Evolutionary conservation across 2,113 vertebrate genomes (phyloP).

Genomic region (Trichechus manatus): DNA sequence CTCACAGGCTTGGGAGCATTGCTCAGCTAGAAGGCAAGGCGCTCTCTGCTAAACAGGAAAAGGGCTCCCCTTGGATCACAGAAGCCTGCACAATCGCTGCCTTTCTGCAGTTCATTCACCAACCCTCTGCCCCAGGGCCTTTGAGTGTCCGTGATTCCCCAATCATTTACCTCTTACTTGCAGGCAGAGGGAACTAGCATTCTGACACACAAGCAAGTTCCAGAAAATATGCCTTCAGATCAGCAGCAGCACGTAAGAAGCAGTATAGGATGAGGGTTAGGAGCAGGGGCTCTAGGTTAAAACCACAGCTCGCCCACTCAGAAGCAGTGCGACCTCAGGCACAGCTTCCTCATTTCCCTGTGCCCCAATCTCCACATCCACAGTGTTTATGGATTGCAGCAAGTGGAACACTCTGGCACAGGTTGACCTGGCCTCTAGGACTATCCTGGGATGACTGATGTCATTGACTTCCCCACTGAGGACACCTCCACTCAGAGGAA

Average conservation of each 20-base stretch:
- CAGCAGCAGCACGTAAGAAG: background rate
- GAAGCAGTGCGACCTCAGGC: background rate
- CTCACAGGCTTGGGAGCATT: background rate
- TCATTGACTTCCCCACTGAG: background rate
- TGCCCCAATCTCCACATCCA: background rate
- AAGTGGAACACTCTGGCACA: background rate
- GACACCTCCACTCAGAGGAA: background rate
- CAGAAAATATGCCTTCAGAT: background rate
- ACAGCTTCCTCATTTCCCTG: background rate
- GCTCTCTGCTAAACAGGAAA: background rate
- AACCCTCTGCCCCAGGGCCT: background rate
- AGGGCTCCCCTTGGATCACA: background rate
- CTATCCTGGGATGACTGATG: background rate
- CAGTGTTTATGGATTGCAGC: background rate
- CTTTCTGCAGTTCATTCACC: background rate
- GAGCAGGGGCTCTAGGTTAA: background rate
- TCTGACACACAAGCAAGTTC: background rate
- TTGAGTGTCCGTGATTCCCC: no score
- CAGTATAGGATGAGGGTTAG: background rate
- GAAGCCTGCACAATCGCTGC: no score
- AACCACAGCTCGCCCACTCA: background rate
- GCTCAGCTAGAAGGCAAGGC: background rate
- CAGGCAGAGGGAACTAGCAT: background rate
- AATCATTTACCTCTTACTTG: background rate
- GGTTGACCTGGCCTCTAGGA: no score